phyloP scores from a whole-genome alignment of 2,797 vertebrate genomes.

The Rhabdomys pumilio region DNA sequence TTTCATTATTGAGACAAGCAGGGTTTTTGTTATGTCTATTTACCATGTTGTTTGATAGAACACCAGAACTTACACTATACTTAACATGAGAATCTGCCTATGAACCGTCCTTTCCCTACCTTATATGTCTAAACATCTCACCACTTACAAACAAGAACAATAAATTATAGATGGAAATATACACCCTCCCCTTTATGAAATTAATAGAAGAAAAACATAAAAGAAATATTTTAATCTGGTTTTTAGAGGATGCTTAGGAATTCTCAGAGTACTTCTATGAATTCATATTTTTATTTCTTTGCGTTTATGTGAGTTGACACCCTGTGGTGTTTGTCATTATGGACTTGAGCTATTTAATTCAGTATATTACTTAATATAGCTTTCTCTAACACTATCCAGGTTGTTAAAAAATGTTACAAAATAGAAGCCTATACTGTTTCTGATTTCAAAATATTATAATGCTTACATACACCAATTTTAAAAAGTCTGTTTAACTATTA shows the following conservation, averaged over 20 bases:
- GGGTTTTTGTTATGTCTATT: rapidly evolving
- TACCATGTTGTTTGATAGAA: neutral
- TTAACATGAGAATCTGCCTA: neutral
- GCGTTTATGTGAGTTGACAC: neutral
- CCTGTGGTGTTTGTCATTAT: neutral
- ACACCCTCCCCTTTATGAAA: neutral
- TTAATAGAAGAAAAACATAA: neutral
- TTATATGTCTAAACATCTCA: too few relatives aligned
- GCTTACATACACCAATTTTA: neutral
- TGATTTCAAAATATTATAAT: neutral
- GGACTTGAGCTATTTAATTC: neutral
- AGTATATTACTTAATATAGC: neutral
- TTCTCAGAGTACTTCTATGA: neutral
- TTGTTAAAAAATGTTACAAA: neutral
- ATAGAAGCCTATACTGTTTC: neutral
- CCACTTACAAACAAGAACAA: too few relatives aligned
- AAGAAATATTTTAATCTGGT: neutral
- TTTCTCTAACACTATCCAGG: neutral
- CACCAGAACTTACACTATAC: neutral
- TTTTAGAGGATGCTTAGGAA: neutral
- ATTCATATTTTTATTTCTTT: neutral
- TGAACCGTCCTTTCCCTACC: too few relatives aligned
- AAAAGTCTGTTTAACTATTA: neutral
- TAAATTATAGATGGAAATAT: neutral
- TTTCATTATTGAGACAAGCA: neutral